Conservation (phyloP, 2,797 vertebrate genomes). For the Dendrocincla tyrannina region DNA sequence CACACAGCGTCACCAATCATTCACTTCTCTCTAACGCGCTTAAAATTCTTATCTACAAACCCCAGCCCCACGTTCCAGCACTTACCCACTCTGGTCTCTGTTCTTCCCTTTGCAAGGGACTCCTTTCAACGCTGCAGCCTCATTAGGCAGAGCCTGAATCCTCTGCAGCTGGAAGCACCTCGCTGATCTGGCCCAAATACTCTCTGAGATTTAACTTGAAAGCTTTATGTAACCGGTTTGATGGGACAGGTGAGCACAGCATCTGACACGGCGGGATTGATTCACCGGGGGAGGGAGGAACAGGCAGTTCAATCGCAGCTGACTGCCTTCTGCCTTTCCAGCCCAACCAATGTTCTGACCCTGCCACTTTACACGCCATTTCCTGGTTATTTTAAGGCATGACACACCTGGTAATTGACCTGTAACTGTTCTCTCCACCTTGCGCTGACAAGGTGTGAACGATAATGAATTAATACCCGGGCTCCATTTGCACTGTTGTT, state of each 20-base stretch:
- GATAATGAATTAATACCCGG: neutral
- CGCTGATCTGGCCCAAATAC: slow-evolving; percentile 38
- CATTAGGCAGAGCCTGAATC: slow-evolving; percentile 43
- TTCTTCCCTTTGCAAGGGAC: slow-evolving; percentile 19
- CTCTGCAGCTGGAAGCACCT: slow-evolving; percentile 40
- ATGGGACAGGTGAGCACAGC: slow-evolving; percentile 15
- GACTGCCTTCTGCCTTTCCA: neutral
- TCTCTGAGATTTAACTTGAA: neutral
- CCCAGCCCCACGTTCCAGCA: neutral
- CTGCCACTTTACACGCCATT: neutral
- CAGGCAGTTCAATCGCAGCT: neutral
- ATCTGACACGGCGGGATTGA: neutral
- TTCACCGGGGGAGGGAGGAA: neutral
- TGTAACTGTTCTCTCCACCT: neutral
- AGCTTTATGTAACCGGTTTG: neutral
- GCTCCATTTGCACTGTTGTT: neutral
- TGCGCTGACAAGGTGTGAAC: neutral
- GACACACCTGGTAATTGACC: neutral
- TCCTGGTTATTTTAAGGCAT: neutral
- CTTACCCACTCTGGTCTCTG: neutral
- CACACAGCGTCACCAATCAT: neutral
- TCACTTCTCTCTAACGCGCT: neutral
- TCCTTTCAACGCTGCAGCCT: slow-evolving; percentile 27
- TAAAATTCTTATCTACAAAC: slow-evolving; percentile 39
- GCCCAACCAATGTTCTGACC: neutral